Evolutionary conservation across 2,113 vertebrate species (phyloP).

Genomic region (Chaenocephalus aceratus): DNA sequence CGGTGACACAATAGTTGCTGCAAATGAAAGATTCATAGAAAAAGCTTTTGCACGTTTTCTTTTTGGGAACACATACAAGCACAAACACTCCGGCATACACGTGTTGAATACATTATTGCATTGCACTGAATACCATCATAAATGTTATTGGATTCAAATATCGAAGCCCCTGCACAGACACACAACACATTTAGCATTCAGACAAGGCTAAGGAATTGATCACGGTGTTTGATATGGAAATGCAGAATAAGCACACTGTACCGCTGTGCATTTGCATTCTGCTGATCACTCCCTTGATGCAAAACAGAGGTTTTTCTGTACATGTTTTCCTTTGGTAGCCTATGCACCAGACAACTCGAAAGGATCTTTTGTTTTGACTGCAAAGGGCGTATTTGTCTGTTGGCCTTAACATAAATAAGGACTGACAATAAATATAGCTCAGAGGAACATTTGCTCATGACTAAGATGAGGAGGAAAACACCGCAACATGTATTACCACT

Average conservation of each 20-base stretch:
- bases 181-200: conserved; percentile 29
- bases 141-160: conserved; percentile 9
- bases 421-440: conserved; percentile 56
- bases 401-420: conserved; percentile 43
- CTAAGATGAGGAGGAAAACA: not conserved
- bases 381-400: conserved; percentile 52
- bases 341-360: conserved; percentile 30
- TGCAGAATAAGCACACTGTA: conserved; percentile 51
- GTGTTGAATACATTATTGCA: conserved; percentile 11
- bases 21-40: not conserved
- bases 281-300: conserved; percentile 67
- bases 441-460: conserved; percentile 32
- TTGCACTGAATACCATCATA: conserved; percentile 11
- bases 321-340: conserved; percentile 35
- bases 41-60: not conserved
- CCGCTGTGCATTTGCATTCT: conserved; percentile 61
- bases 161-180: not conserved
- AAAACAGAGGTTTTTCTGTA: conserved; percentile 28
- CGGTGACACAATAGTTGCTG: not conserved
- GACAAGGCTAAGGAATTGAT: conserved; percentile 57
- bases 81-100: not conserved
- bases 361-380: conserved; percentile 58
- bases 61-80: not conserved
- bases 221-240: conserved; percentile 61
- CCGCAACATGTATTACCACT: not conserved